Evolutionary conservation across 2,888 invertebrate genomes (phyloP).

Genomic region (Pseudolycoriella hygida): DNA sequence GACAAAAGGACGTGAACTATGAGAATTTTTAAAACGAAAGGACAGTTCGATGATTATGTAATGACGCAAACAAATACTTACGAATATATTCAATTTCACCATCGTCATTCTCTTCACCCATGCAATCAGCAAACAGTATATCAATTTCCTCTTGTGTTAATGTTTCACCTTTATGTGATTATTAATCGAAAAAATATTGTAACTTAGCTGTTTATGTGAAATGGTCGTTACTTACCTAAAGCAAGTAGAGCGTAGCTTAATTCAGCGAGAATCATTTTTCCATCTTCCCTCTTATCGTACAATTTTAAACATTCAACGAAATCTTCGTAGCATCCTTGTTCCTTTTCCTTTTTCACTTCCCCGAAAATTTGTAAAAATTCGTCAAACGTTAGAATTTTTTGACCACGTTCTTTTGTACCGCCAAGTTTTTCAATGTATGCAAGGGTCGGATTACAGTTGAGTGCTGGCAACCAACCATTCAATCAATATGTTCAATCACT

Average conservation of each 20-base stretch:
- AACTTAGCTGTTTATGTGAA: too few species aligned
- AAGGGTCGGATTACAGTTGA: slow-evolving; percentile 89
- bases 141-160: slow-evolving; percentile 63
- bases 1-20: too few species aligned
- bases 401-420: slow-evolving; percentile 94
- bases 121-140: slow-evolving; percentile 66
- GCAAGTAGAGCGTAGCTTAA: slow-evolving; percentile 89
- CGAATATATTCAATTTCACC: slow-evolving; percentile 87
- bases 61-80: slow-evolving; percentile 37
- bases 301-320: slow-evolving; percentile 99
- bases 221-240: slow-evolving; percentile 69
- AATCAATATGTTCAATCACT: too few species aligned
- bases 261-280: slow-evolving; percentile 92
- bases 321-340: slow-evolving; percentile 94
- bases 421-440: slow-evolving; percentile 88
- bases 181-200: neutral
- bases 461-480: slow-evolving; percentile 37
- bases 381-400: slow-evolving; percentile 84
- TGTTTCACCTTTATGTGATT: slow-evolving; percentile 49
- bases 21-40: too few species aligned
- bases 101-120: slow-evolving; percentile 85
- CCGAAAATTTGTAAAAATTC: slow-evolving; percentile 99
- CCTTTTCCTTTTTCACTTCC: slow-evolving; percentile 90
- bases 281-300: slow-evolving; percentile 97
- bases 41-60: too few species aligned